Evolutionary conservation across 2,888 invertebrate genomes (phyloP), one percentile per base, ranked within the genome.

Genomic region (Formica aserva): DNA sequence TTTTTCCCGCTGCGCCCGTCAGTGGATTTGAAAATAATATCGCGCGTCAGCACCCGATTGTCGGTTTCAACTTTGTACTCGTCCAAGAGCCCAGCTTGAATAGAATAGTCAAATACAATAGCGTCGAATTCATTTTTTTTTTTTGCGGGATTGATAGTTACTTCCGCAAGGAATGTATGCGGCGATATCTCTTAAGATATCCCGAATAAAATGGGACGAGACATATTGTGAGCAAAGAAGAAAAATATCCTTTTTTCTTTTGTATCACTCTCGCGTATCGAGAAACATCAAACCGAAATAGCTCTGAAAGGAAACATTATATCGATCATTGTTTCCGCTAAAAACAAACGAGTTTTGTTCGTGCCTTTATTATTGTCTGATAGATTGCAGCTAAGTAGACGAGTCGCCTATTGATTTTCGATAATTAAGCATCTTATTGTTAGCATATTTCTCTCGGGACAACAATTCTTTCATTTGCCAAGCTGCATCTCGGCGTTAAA

Each of bases 351-450:
- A 32, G 18, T 60, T 60, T 66, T 66, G 38, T 38, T 66, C 38
- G 66, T 55, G 45, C 22, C 26, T 45, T 71, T 60, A 26, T 80
- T 78, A 60, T 71, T 32, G 22, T 78, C 60, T 11, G 60, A 80
- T 71, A 26, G 22, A 78, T 71, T 35, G 35, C 26, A 60, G 41
- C 69, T 69, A 69, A 78, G 66, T 66, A 66, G 26, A 66, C 32
- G 55, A 48, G 22, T 32, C 29, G 60, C 26, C 11, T 26, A 80
- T 80, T 60, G 78, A 48, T 80, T 80, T 80, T 35, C 78, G 26
- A 80, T 80, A 80, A 80, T 80, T 71, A 80, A 71, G 78, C 60
- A 48, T 80, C 72, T 71, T 32, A 32, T 32, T 32, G 32, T 32
- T 35, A 62, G 71, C 13, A 69, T 57, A 26, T 60, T 80, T 60